Evolutionary conservation across 2,113 vertebrate genomes (phyloP).

Genomic region (Promerops cafer): DNA sequence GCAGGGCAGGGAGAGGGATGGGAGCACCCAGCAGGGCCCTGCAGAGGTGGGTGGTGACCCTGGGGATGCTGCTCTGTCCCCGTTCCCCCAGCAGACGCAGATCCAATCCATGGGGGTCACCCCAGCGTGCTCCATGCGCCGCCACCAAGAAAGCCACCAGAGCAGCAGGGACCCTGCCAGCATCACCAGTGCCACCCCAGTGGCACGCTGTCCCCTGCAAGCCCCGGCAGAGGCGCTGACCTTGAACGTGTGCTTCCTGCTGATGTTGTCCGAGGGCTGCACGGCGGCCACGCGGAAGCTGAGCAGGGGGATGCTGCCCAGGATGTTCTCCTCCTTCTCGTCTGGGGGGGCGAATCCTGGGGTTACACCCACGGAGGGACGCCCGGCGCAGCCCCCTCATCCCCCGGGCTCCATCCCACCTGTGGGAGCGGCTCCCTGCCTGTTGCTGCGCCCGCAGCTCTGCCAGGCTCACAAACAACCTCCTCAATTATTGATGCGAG

Average conservation of each 20-base stretch:
- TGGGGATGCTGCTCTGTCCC: neutral
- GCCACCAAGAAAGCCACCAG: neutral
- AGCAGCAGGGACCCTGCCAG: neutral
- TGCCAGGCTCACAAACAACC: neutral
- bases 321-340: slow-evolving; percentile 88
- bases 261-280: slow-evolving; percentile 88
- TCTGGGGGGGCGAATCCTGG: slow-evolving; percentile 63
- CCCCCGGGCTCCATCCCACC: neutral
- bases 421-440: neutral
- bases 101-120: neutral
- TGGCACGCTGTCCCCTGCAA: neutral
- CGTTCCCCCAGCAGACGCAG: neutral
- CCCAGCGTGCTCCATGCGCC: neutral
- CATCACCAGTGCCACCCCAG: neutral
- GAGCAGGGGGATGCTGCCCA: slow-evolving; percentile 92
- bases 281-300: slow-evolving; percentile 86
- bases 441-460: slow-evolving; percentile 22
- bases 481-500: slow-evolving; percentile 50
- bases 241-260: slow-evolving; percentile 93
- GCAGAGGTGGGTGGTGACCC: neutral
- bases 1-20: neutral
- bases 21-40: neutral
- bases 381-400: neutral
- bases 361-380: neutral
- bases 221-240: slow-evolving; percentile 64